These are phyloP conservation scores for Zoanthus solanderi DNA, from an alignment of 92 coral and sea anemone species.

Conservation along the genomic window DNA sequence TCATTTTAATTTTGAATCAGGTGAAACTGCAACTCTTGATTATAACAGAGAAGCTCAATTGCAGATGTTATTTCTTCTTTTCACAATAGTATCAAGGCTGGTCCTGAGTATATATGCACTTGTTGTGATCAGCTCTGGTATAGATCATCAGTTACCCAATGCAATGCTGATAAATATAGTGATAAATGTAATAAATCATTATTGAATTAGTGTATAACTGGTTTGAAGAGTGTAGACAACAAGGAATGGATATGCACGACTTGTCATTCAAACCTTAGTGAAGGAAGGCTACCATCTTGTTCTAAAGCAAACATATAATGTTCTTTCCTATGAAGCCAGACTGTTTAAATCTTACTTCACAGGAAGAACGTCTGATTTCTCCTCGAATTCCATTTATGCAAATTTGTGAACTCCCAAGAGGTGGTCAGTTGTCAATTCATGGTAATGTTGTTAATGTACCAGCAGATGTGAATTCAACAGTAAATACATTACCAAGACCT, in stretches of 20 bases:
- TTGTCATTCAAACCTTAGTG: conserved; percentile 16
- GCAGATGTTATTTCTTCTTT: conserved; percentile 45
- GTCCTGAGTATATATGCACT: conserved; percentile 74
- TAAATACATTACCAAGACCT: conserved; percentile 12
- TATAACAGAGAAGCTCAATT: conserved; percentile 6
- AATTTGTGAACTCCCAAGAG: conserved; percentile 17
- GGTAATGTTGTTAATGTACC: too few species aligned
- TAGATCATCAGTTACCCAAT: conserved; percentile 56
- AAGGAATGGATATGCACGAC: conserved; percentile 14
- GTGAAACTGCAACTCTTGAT: conserved; percentile 14
- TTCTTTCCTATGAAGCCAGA: conserved; percentile 14
- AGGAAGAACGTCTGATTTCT: conserved; percentile 11
- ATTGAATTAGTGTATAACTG: conserved; percentile 9
- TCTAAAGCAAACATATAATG: conserved; percentile 1
- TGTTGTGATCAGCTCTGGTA: conserved; percentile 76
- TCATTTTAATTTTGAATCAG: conserved; percentile 11
- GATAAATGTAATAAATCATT: conserved; percentile 6
- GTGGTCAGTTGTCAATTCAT: not conserved
- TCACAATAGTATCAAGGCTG: conserved; percentile 61
- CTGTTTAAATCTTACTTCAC: conserved; percentile 9
- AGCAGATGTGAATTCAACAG: conserved; percentile 6
- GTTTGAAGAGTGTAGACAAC: conserved; percentile 17
- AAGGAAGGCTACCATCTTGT: conserved; percentile 17
- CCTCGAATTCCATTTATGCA: not conserved
- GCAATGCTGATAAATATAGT: conserved; percentile 48